Percentiles rank a stretch among this genome's conserved stretches.
phyloP scores from a whole-genome alignment of 2,888 invertebrate genomes.

The Punctoribates punctum region DNA sequence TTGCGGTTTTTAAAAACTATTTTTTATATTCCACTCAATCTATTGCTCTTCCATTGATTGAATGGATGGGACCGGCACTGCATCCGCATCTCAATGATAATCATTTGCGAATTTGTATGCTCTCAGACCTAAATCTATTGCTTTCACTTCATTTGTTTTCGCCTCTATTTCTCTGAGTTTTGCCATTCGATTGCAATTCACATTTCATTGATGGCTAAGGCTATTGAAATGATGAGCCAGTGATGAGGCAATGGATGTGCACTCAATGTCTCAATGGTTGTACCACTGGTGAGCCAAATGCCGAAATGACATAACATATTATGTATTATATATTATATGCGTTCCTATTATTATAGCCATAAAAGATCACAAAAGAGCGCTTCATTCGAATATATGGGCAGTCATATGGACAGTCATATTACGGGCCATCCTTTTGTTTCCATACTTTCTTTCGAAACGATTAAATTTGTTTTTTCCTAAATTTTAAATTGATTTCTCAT shows the following conservation, averaged over 20 bases:
- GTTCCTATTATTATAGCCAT: neutral
- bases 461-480: no score
- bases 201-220: no score
- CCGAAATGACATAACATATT: slow-evolving; percentile 21
- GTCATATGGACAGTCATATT: neutral
- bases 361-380: neutral
- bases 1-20: slow-evolving; percentile 21
- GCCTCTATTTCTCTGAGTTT: no score
- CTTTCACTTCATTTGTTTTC: slow-evolving; percentile 29
- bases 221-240: neutral
- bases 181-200: neutral
- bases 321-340: slow-evolving; percentile 23
- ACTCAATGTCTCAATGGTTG: no score
- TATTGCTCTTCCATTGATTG: neutral
- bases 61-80: neutral
- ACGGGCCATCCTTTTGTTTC: no score
- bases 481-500: no score
- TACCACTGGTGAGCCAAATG: neutral
- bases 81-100: slow-evolving; percentile 14
- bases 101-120: slow-evolving; percentile 1
- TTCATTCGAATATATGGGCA: neutral
- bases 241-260: neutral
- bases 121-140: slow-evolving; percentile 19
- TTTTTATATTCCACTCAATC: neutral
- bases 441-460: no score